Evolutionary conservation across 2,888 invertebrate species (phyloP).

Genomic region (Catocala fraxini): DNA sequence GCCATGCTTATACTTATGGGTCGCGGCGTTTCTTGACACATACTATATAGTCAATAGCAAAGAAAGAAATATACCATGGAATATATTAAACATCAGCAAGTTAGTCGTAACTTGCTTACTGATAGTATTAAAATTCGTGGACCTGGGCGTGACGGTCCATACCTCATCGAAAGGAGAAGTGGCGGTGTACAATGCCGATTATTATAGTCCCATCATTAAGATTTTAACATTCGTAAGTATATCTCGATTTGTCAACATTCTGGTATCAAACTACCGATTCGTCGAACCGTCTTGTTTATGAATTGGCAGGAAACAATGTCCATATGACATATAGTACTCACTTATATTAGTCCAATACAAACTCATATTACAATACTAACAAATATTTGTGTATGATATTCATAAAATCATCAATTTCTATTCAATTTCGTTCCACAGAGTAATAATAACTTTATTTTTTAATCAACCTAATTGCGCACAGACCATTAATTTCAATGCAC

Average conservation of each 20-base stretch:
- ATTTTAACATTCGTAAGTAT: constrained; percentile 94
- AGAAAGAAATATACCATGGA: constrained; percentile 93
- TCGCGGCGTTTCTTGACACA: constrained; percentile 91
- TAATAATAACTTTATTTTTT: background rate
- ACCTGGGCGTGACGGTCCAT: constrained; percentile 89
- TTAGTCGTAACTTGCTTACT: constrained; percentile 89
- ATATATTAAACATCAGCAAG: constrained; percentile 91
- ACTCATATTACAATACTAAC: background rate
- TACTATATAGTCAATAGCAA: constrained; percentile 93
- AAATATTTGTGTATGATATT: background rate
- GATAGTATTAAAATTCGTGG: constrained; percentile 90
- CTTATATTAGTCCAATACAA: background rate
- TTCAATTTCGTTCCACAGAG: background rate
- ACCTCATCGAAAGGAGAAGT: constrained; percentile 81
- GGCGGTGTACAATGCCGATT: constrained; percentile 90
- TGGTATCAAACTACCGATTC: constrained; percentile 8
- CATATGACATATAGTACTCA: background rate
- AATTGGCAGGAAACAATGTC: background rate
- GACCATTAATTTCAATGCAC: background rate
- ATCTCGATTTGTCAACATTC: constrained; percentile 12
- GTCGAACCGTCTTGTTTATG: constrained; percentile 1
- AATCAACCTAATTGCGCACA: background rate
- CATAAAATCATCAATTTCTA: background rate
- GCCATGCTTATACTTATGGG: constrained; percentile 95
- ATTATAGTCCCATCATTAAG: constrained; percentile 93